Conservation (phyloP, 2,888 invertebrate genomes). For the Ethmia dodecea region DNA sequence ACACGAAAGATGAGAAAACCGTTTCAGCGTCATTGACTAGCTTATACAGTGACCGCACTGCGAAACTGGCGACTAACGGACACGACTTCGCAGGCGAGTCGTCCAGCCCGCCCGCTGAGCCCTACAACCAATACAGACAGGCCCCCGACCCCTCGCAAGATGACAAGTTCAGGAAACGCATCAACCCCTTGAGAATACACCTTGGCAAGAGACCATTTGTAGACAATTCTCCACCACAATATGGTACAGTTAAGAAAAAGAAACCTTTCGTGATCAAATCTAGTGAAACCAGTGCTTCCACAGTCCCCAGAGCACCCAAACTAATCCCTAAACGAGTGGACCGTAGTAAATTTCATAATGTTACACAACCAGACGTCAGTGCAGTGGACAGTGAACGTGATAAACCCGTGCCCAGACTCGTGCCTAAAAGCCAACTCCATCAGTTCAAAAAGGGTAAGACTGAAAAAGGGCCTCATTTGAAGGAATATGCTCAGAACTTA, state of each 20-base stretch:
- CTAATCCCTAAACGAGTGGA: slow-evolving; percentile 57
- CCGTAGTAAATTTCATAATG: slow-evolving; percentile 54
- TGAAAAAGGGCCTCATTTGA: slow-evolving; percentile 59
- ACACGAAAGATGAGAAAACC: slow-evolving; percentile 63
- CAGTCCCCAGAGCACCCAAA: slow-evolving; percentile 54
- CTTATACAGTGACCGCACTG: slow-evolving; percentile 52
- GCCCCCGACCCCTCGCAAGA: slow-evolving; percentile 41
- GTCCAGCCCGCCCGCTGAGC: slow-evolving; percentile 36
- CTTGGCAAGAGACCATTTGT: slow-evolving; percentile 71
- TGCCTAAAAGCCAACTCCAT: slow-evolving; percentile 65
- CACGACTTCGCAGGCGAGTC: slow-evolving; percentile 49
- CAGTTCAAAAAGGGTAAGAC: slow-evolving; percentile 66
- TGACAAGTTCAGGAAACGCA: slow-evolving; percentile 58
- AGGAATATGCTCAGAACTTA: slow-evolving; percentile 84
- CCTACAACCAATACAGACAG: slow-evolving; percentile 35
- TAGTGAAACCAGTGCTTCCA: slow-evolving; percentile 44
- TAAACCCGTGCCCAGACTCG: slow-evolving; percentile 66
- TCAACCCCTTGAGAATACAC: slow-evolving; percentile 66
- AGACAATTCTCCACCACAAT: slow-evolving; percentile 56
- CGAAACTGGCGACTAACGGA: slow-evolving; percentile 60
- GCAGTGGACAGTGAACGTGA: slow-evolving; percentile 52
- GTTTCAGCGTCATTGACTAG: slow-evolving; percentile 48
- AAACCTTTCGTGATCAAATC: slow-evolving; percentile 45
- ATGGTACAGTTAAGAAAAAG: slow-evolving; percentile 52
- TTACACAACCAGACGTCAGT: slow-evolving; percentile 39